phyloP scores from a whole-genome alignment of 2,113 vertebrate species.

The Sinocyclocheilus anophthalmus region DNA sequence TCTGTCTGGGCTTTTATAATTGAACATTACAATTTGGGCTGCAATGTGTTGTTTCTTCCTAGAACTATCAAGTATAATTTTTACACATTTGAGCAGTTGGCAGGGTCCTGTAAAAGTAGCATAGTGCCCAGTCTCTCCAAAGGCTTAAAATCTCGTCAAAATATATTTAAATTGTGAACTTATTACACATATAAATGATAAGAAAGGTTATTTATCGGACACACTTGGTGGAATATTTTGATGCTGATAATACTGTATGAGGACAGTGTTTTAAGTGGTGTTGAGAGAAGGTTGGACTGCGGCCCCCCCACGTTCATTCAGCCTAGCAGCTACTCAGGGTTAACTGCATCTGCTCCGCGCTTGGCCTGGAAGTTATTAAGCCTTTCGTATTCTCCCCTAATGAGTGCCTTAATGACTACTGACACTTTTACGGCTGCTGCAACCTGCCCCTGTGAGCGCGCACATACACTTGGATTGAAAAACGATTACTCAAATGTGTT shows the following conservation, averaged over 20 bases:
- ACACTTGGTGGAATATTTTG: neutral
- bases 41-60: conserved; percentile 22
- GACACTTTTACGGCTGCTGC: conserved; percentile 72
- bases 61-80: conserved; percentile 23
- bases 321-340: conserved; percentile 16
- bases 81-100: conserved; percentile 19
- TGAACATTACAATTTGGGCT: conserved; percentile 6
- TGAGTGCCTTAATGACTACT: conserved; percentile 69
- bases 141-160: neutral
- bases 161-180: neutral
- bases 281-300: neutral
- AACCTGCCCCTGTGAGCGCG: conserved; percentile 43
- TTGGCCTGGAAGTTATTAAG: conserved; percentile 71
- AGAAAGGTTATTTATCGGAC: neutral
- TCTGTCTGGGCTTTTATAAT: conserved; percentile 16
- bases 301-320: conserved; percentile 35
- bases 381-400: conserved; percentile 60
- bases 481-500: conserved; percentile 32
- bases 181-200: neutral
- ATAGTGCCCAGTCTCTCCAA: neutral
- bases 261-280: neutral
- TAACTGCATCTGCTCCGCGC: conserved; percentile 47
- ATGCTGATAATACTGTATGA: neutral
- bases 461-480: conserved; percentile 17
- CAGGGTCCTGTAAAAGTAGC: neutral